phyloP scores from a whole-genome alignment of 2,113 vertebrate genomes.

The Mobula hypostoma region DNA sequence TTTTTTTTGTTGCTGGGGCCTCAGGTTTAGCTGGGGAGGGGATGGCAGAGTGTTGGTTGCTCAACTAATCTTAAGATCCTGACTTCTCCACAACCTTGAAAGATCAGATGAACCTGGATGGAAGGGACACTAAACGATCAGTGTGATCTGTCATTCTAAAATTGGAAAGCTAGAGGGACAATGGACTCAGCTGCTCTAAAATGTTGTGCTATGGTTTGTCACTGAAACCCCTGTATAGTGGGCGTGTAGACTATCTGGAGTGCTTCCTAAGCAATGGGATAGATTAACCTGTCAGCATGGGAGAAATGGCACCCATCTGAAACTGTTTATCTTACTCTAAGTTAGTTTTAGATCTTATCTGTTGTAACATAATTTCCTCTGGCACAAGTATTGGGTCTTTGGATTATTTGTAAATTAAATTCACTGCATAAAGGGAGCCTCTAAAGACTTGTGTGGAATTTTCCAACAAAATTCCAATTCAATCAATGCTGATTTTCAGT shows the following conservation, averaged over 20 bases:
- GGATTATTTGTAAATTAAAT: neutral
- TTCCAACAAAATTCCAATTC: neutral
- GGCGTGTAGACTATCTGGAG: neutral
- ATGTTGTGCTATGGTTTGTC: neutral
- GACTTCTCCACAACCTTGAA: too few species aligned
- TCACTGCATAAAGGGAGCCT: neutral
- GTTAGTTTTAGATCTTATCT: neutral
- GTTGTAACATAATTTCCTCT: neutral
- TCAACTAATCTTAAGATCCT: too few species aligned
- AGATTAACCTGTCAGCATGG: too few species aligned
- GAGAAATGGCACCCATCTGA: neutral
- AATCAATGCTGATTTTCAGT: neutral
- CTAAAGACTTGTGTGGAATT: neutral
- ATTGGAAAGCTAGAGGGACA: neutral
- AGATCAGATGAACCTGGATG: neutral
- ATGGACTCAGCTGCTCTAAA: neutral
- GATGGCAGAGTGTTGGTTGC: neutral
- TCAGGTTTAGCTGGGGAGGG: too few species aligned
- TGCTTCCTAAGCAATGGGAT: neutral
- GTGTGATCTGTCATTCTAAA: too few species aligned
- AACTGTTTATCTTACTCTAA: neutral
- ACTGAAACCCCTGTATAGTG: neutral
- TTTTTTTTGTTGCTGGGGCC: too few species aligned
- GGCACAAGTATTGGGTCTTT: neutral
- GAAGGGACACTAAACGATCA: neutral